Evolutionary conservation across 2,888 invertebrate genomes (phyloP), one percentile per base, ranked within the genome.

Genomic region (Orthosia incerta): DNA sequence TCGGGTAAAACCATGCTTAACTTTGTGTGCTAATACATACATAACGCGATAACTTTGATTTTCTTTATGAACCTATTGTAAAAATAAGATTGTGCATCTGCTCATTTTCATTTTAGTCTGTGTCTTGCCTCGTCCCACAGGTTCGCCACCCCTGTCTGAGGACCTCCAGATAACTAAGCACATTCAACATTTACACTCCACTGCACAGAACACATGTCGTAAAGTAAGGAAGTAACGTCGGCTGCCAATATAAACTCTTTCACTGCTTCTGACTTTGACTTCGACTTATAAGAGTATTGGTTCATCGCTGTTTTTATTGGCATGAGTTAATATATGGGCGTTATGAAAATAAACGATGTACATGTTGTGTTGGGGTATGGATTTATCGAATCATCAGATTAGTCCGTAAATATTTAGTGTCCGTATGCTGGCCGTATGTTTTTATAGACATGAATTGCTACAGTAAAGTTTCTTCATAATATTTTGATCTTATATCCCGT

Each of bases 191-290:
- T 79, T 72, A 66, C 82, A 79, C 67, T 63, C 68, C 50, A 20
- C 57, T 57, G 66, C 76, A 82, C 76, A 84, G 79, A 76, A 74
- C 65, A 71, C 18, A 64, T 48, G 72, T 85, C 85, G 76, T 84
- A 82, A 84, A 84, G 69, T 59, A 62, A 23, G 64, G 56, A 72
- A 61, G 65, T 68, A 82, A 84, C 61, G 71, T 53, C 48, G 56
- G 20, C 65, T 74, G 68, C 60, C 79, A 76, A 79, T 79, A 76
- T 23, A 39, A 71, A 68, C 31, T 67, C 13, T 66, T 65, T 23
- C 48, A 74, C 7, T 67, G 26, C 20, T 62, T 18, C 59, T 56
- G 23, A 74, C 60, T 80, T 55, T 56, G n/a, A 70, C 60, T 80
- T 57, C 48, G 26, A 63, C 50, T 56, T 71, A 46, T 50, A 1